Evolutionary conservation across 2,113 vertebrate species (phyloP).

Genomic region (Pedionomus torquatus): DNA sequence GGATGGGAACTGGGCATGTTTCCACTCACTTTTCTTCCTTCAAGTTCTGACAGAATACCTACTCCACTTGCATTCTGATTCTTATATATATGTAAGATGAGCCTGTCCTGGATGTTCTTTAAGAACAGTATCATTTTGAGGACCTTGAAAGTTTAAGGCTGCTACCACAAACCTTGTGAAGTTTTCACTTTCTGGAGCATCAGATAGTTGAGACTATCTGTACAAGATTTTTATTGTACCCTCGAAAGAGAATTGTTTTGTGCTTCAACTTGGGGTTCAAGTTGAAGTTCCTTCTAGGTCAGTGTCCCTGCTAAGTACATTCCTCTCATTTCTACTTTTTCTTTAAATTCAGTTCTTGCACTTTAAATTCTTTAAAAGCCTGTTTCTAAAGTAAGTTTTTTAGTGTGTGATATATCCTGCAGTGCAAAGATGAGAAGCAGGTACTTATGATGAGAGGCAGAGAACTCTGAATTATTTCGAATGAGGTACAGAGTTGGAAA

Average conservation of each 20-base stretch:
- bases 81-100: background rate
- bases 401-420: conserved; percentile 31
- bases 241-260: conserved; percentile 36
- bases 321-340: conserved; percentile 45
- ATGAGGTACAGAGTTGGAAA: background rate
- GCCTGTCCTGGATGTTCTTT: background rate
- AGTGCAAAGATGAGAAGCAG: conserved; percentile 44
- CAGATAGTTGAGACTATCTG: conserved; percentile 10
- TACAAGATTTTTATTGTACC: background rate
- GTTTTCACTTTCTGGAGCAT: conserved; percentile 34
- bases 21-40: background rate
- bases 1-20: background rate
- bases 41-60: fast-evolving
- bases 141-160: background rate
- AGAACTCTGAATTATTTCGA: conserved; percentile 19
- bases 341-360: conserved; percentile 33
- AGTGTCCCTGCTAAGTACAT: conserved; percentile 49
- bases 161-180: conserved; percentile 13
- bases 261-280: conserved; percentile 35
- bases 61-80: background rate
- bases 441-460: conserved; percentile 1
- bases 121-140: background rate
- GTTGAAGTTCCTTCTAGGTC: conserved; percentile 53
- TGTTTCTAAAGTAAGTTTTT: conserved; percentile 32
- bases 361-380: conserved; percentile 48